phyloP scores from a whole-genome alignment of 2,797 vertebrate genomes.

The Eutrigla gurnardus region DNA sequence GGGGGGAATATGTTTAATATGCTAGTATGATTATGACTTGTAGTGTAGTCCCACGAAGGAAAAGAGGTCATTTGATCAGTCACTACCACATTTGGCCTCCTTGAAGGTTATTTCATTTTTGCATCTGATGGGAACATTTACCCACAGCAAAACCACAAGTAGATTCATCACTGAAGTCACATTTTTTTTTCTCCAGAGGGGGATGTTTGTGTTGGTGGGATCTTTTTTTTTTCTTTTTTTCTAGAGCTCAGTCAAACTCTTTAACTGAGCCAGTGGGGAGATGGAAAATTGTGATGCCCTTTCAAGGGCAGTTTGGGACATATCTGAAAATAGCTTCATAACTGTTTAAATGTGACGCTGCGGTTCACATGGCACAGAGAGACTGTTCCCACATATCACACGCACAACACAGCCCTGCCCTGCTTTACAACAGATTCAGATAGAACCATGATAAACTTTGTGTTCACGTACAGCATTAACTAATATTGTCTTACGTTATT shows the following conservation, averaged over 20 bases:
- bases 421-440: slow-evolving; percentile 6
- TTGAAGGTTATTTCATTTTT: slow-evolving; percentile 11
- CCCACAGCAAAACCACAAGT: slow-evolving; percentile 15
- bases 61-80: background rate
- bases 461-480: background rate
- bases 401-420: background rate
- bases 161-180: slow-evolving; percentile 29
- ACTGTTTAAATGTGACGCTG: slow-evolving; percentile 50
- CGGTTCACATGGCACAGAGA: slow-evolving; percentile 47
- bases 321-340: slow-evolving; percentile 74
- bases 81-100: background rate
- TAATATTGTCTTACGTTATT: background rate
- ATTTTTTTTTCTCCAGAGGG: slow-evolving; percentile 13
- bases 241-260: slow-evolving; percentile 35
- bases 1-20: too few species aligned
- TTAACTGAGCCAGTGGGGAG: slow-evolving; percentile 46
- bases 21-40: background rate
- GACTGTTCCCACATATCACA: slow-evolving; percentile 50
- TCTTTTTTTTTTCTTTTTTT: slow-evolving; percentile 3
- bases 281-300: slow-evolving; percentile 70
- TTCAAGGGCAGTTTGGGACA: slow-evolving; percentile 69
- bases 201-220: slow-evolving; percentile 54
- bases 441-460: background rate
- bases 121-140: slow-evolving; percentile 15
- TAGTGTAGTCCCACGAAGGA: background rate